Conservation (phyloP, 64 coral and sea anemone species). For the Exaiptasia diaphana region DNA sequence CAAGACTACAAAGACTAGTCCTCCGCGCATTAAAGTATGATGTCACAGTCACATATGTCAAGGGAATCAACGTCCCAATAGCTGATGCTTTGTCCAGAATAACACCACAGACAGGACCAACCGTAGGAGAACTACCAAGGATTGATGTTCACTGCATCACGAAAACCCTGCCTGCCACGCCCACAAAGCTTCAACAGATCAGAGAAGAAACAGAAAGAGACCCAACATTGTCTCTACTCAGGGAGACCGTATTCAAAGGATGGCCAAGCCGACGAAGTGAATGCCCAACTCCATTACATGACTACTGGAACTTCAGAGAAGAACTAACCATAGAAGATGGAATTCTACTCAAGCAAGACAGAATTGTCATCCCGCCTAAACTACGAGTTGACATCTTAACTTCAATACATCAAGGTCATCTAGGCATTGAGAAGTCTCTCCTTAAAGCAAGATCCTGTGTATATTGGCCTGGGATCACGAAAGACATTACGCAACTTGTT, state of each 20-base stretch:
- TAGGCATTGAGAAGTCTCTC: conserved; percentile 46
- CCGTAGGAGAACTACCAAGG: neutral
- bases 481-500: conserved; percentile 39
- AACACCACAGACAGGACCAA: neutral
- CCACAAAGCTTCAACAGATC: conserved; percentile 18
- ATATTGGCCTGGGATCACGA: conserved; percentile 64
- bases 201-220: neutral
- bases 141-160: conserved; percentile 22
- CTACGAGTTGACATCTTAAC: conserved; percentile 13
- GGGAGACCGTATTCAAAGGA: conserved; percentile 33
- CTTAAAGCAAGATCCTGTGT: conserved; percentile 37
- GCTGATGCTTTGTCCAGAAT: conserved; percentile 59
- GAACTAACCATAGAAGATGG: conserved; percentile 53
- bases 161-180: neutral
- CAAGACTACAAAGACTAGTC: conserved; percentile 37
- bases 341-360: conserved; percentile 29
- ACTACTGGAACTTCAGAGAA: conserved; percentile 71
- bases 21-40: conserved; percentile 50
- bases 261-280: conserved; percentile 36
- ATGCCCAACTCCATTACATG: conserved; percentile 32
- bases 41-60: conserved; percentile 54
- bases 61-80: conserved; percentile 25
- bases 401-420: conserved; percentile 43
- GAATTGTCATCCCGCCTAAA: conserved; percentile 39
- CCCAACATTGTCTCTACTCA: neutral